Evolutionary conservation across 2,888 invertebrate species (phyloP), one percentile per base, ranked within the genome.

Genomic region (Noctua comes): DNA sequence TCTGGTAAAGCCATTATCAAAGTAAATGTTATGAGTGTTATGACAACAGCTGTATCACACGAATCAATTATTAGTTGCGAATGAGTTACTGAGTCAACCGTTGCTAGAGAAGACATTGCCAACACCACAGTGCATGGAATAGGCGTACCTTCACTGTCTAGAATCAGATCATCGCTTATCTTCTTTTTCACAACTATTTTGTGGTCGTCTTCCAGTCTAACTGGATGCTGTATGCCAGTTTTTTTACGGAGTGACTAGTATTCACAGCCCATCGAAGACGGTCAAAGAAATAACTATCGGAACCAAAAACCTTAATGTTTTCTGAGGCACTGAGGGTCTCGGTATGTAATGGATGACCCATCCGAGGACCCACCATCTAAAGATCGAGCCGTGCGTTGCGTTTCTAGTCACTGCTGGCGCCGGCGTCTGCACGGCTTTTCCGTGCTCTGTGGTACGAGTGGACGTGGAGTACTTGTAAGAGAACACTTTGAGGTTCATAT

Each of bases 11-110:
- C 76, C 76, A 85, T 86, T 84, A 73, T 43, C 59, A 77, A 79
- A 77, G 83, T 79, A 78, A 86, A 86, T 81, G 83, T 84, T 86
- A 36, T 72, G 70, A 86, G 86, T 81, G 83, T 86, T 86, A 36
- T 76, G 70, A 51, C 84, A 86, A 70, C 64, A 57, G 76, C 11
- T 64, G 74, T 76, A 77, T 86, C 83, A 70, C 75, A 83, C 69
- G 76, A 73, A 78, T 64, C 84, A 86, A 86, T 86, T 80, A 80
- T 80, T n/a, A 59, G 71, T 80, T 72, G 74, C 71, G 69, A 69
- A 16, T 73, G 76, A 59, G 40, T 36, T 36, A 51, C 46, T 36
- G 46, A 66, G n/a, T 66, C 16, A 43, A n/a, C 16, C 8, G 43
- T 16, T n/a, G 43, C 66, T 43, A 66, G 66, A 66, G 43, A 43